phyloP scores from a whole-genome alignment of 30 jellyfish, hydroid and myxozoan genomes.

The Morbakka virulenta region DNA sequence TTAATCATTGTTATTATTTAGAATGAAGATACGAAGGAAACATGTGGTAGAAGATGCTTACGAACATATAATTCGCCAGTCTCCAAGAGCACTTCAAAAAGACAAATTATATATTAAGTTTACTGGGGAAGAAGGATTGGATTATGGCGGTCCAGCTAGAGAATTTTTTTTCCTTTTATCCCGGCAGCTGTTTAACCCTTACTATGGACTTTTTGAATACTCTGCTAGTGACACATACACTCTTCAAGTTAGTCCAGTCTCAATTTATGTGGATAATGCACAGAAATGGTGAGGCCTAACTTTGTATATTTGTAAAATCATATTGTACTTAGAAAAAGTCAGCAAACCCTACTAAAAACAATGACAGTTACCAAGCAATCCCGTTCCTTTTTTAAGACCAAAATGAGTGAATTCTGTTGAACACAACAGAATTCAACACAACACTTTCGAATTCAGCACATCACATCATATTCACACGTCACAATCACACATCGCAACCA shows the following conservation, averaged over 20 bases:
- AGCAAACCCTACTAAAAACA: too few species aligned
- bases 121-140: conserved; percentile 98
- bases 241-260: conserved; percentile 95
- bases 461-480: too few species aligned
- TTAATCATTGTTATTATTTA: not conserved
- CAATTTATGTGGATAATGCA: conserved; percentile 60
- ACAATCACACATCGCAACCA: too few species aligned
- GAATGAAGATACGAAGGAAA: conserved; percentile 94
- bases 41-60: conserved; percentile 91
- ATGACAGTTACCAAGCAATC: too few species aligned
- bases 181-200: conserved; percentile 89
- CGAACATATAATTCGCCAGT: conserved; percentile 88
- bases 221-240: conserved; percentile 99
- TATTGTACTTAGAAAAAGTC: too few species aligned
- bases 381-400: too few species aligned
- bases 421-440: too few species aligned
- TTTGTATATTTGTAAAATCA: too few species aligned
- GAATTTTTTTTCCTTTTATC: conserved; percentile 94
- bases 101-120: conserved; percentile 88
- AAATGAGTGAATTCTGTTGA: too few species aligned
- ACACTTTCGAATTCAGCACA: too few species aligned
- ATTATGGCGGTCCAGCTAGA: conserved; percentile 99
- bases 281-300: conserved; percentile 50
- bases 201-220: conserved; percentile 91
- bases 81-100: conserved; percentile 91